A percentile compares a stretch with the other conserved stretches of the same genome.
Conservation (phyloP, 1,140 invertebrate genomes). For the Saccostrea cuccullata region DNA sequence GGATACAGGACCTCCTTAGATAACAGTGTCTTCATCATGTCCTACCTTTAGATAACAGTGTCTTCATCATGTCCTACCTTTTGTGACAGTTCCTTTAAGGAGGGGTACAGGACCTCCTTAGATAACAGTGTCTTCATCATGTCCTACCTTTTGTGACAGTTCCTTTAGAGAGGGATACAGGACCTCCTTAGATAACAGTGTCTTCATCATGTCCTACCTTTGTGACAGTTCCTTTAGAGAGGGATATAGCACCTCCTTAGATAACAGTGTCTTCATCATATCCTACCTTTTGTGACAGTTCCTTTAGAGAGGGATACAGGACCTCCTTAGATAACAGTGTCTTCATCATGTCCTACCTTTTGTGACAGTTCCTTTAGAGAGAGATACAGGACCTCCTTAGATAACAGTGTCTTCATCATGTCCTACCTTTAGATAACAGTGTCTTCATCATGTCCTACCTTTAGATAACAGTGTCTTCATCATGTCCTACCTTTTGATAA, state of each 20-base stretch:
- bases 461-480: slow-evolving; percentile 94
- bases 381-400: too few species aligned
- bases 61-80: slow-evolving; percentile 89
- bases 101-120: slow-evolving; percentile 92
- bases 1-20: slow-evolving; percentile 95
- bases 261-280: slow-evolving; percentile 93
- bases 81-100: slow-evolving; percentile 84
- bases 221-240: slow-evolving; percentile 85
- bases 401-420: slow-evolving; percentile 86
- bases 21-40: slow-evolving; percentile 92
- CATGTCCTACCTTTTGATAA: slow-evolving; percentile 92
- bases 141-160: slow-evolving; percentile 84
- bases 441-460: slow-evolving; percentile 90
- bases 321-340: too few species aligned
- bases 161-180: slow-evolving; percentile 92
- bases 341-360: too few species aligned
- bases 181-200: slow-evolving; percentile 91
- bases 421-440: slow-evolving; percentile 82
- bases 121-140: slow-evolving; percentile 94
- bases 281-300: slow-evolving; percentile 84
- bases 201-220: slow-evolving; percentile 89
- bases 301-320: too few species aligned
- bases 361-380: too few species aligned
- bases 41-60: slow-evolving; percentile 88
- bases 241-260: slow-evolving; percentile 89